A percentile compares a stretch with the other conserved stretches of the same genome.
Conservation (phyloP, 2,888 invertebrate genomes). For the Agrotis ipsilon region DNA sequence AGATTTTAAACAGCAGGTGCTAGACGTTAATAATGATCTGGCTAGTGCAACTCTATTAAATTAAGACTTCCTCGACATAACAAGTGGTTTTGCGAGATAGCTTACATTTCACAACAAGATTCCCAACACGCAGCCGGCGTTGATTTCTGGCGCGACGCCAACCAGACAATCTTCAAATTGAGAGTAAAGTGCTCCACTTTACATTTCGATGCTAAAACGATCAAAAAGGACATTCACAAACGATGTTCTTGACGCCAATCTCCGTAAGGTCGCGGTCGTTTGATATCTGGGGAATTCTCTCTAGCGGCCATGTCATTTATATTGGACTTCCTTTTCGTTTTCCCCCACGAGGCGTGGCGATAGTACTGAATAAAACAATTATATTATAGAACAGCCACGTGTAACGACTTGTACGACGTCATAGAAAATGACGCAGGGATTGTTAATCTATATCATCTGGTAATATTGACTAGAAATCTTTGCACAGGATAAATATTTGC, state of each 20-base stretch:
- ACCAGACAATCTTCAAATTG: conserved; percentile 13
- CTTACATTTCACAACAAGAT: background rate
- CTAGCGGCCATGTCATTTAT: background rate
- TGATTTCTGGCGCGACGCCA: conserved; percentile 34
- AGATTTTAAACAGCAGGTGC: background rate
- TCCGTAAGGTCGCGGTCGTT: conserved; percentile 25
- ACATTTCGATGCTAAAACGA: conserved; percentile 10
- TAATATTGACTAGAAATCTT: conserved; percentile 25
- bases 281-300: conserved; percentile 8
- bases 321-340: conserved; percentile 26
- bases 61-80: background rate
- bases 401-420: conserved; percentile 23
- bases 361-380: conserved; percentile 46
- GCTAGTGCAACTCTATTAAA: background rate
- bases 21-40: conserved; percentile 1
- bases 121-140: background rate
- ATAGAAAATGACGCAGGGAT: conserved; percentile 35
- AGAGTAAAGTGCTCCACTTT: conserved; percentile 23
- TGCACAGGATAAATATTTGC: conserved; percentile 10
- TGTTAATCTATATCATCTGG: conserved; percentile 17
- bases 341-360: background rate
- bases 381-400: conserved; percentile 28
- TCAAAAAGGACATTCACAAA: conserved; percentile 11
- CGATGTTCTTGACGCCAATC: conserved; percentile 31
- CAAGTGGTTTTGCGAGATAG: background rate